Evolutionary conservation across 2,113 vertebrate genomes (phyloP), one percentile per base, ranked within the genome.

Genomic region (Corythornis cristatus): DNA sequence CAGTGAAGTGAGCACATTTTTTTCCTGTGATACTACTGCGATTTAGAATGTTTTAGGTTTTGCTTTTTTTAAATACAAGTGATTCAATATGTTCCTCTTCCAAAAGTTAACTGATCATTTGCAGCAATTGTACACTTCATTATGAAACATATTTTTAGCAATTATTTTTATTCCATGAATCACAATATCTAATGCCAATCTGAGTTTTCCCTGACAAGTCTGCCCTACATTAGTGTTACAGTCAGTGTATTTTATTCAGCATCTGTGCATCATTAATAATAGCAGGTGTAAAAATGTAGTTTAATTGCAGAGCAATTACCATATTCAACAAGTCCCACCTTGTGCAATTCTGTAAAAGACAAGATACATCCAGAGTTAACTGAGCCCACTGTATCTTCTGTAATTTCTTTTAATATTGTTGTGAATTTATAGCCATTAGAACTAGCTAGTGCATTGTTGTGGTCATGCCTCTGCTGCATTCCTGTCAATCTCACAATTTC

Each of bases 401-500:
- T 58, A 94, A 82, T 88, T 86, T 93, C 60, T 45, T 85, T 74
- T 85, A 91, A 76, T 6, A 83, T 48, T 48, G 20, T 66, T 76
- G 45, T 57, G 58, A 89, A 96, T 96, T 79, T 80, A 93, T 2
- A 93, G 74, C 81, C 60, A 46, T 78, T 83, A 77, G 43, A 86
- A 87, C 33, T 50, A 64, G 70, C 26, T 88, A 74, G 77, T 15
- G n/a, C 64, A 56, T 62, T 86, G 56, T 58, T 65, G 29, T 48
- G 64, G 71, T 58, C 92, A 75, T 75, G 40, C 25, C 64, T n/a
- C 40, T 57, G 76, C 74, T 89, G 51, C 57, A 77, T 53, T 90
- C 56, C 83, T 80, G 74, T 72, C 61, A 91, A 51, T 86, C 48
- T 88, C 66, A 35, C 25, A 35, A 31, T 65, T 89, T 82, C 77